Evolutionary conservation across 2,888 invertebrate genomes (phyloP), one percentile per base, ranked within the genome.

Genomic region (Syritta pipiens): DNA sequence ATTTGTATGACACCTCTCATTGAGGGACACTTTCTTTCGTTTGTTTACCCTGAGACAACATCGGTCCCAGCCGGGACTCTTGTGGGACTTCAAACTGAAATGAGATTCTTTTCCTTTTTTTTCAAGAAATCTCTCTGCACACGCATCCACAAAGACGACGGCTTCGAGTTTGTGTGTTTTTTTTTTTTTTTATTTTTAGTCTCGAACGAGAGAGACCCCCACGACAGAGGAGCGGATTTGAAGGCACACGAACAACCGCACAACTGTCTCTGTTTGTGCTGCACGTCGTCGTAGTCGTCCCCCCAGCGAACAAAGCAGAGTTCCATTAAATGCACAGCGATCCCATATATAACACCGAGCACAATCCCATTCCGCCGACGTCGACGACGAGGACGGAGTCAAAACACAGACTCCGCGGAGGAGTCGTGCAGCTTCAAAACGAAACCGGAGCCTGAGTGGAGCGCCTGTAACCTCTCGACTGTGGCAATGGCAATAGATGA

Each of bases 401-500:
- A 53, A 30, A 59, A 57, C 71, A 51, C 51, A 59, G 65, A 77
- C 57, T 65, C 71, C 6, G 12, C 17, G 12, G 14, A 37, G 3
- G 65, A 65, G 59, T 65, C 62, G 76, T 63, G 62, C 49, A 55
- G 32, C 28, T 48, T 57, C 42, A 28, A 51, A 49, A 35, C 40
- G 48, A 40, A 60, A 48, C 53, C 26, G 20, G 17, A 5, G 24
- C n/a, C n/a, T n/a, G n/a, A n/a, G 40, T 17, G 17, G 17, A 40
- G 10, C n/a, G 9, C 30, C 20, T 14, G 32, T 20, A 10, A 20
- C 32, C 22, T 12, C 20, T 44, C 44, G 24, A 57, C 55, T 53
- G 46, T 44, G 26, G 7, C 57, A 65, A 44, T 28, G 19, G 79
- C 57, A 79, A 74, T 79, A 79, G 79, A 74, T 79, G 79, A 74